phyloP scores from a whole-genome alignment of 2,797 vertebrate genomes.

The Phrynocephalus vlangalii region DNA sequence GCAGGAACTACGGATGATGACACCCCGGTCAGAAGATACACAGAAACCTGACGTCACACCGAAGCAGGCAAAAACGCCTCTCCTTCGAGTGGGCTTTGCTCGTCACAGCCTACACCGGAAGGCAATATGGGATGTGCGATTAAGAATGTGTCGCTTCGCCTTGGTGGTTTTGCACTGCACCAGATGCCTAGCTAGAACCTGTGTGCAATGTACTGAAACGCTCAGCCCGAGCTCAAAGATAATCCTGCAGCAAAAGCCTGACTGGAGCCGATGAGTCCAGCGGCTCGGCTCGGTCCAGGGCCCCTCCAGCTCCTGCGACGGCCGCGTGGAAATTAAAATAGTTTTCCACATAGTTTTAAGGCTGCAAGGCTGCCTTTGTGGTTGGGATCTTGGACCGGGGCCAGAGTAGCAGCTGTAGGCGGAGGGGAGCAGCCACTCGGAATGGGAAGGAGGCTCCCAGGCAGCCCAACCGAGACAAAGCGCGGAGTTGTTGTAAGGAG shows the following conservation, averaged over 20 bases:
- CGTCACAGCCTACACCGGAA: neutral
- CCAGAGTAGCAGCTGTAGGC: neutral
- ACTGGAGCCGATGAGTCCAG: too few relatives aligned
- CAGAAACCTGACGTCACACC: accelerated
- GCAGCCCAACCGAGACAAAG: too few relatives aligned
- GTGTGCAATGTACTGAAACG: neutral
- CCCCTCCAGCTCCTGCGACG: neutral
- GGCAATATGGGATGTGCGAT: neutral
- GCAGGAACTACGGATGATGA: neutral
- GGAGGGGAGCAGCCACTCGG: too few relatives aligned
- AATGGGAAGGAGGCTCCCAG: neutral
- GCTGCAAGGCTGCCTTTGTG: neutral
- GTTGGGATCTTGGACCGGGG: neutral
- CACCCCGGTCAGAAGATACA: neutral
- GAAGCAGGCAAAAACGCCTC: too few relatives aligned
- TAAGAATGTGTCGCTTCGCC: neutral
- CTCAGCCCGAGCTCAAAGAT: neutral
- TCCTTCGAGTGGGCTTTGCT: neutral
- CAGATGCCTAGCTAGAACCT: neutral
- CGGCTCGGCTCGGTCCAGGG: neutral
- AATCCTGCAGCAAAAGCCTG: neutral
- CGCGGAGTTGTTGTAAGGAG: neutral
- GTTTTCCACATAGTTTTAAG: neutral
- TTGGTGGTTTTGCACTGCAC: neutral
- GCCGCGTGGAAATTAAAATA: neutral